Base-by-base conservation (phyloP, 2,113 vertebrate genomes). In the Mastomys coucha region DNA sequence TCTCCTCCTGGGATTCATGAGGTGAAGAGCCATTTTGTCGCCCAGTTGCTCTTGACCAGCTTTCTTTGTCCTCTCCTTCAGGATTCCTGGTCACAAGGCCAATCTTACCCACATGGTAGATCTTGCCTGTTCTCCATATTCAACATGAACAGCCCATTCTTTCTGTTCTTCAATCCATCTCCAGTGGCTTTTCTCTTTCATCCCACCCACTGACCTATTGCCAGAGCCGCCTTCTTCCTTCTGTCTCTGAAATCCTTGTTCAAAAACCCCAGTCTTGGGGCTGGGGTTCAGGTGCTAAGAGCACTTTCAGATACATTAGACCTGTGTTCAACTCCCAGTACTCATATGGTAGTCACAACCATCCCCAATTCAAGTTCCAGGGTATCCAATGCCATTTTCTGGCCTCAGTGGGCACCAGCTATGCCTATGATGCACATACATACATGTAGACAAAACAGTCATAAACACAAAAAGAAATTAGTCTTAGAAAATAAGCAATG, bases 51-150 rank as follows among this genome's bases (percentile, higher is more conserved):
- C 33, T 53, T n/a, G 16, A n/a, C 9, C 28, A 20, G 58, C 76
- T 82, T 73, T 42, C 56, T 20, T 6, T 10, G 58, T 16, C 53
- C 82, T 42, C n/a, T 49, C 51, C 22, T 11, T 26, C 5, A 56
- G 70, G 6, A 63, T 28, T 80, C n/a, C 84, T 0, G 11, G 6
- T 5, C 28, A 12, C 42, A 13, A 67, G 33, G 13, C 51, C 88
- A 1, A 7, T 11, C 13, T 7, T 0, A 4, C 53, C 5, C 85
- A 89, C 36, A 4, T 1, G 49, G 65, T 9, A 49, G 49, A n/a
- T 3, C 26, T 17, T 0, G 1, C 14, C 5, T 0, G 8, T 22
- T 0, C 12, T 2, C 33, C 7, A 17, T 0, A 20, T 0, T 6
- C 31, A 49, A 14, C n/a, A 1, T 0, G 2, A 45, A 4, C 60